A percentile compares a stretch with the other conserved stretches of the same genome.
Evolutionary conservation across 2,888 invertebrate species (phyloP).

Genomic region (Pollenia angustigena): DNA sequence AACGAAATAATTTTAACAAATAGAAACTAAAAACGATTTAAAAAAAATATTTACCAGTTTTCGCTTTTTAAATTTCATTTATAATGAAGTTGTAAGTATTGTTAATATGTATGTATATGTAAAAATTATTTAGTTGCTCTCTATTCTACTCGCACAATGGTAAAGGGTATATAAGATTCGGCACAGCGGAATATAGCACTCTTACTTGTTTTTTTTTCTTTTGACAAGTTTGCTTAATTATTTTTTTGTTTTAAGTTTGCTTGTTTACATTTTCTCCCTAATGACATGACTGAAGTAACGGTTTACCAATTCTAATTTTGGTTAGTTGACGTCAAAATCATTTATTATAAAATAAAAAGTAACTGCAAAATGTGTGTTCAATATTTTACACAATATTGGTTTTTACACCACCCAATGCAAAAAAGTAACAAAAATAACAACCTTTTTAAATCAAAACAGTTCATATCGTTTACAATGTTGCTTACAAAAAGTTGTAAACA

Average conservation of each 20-base stretch:
- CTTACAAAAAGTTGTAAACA: constrained; percentile 11
- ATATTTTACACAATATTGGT: constrained; percentile 14
- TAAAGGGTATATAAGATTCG: too few species aligned
- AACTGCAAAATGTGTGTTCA: not conserved
- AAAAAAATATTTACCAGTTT: too few species aligned
- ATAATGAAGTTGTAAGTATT: too few species aligned
- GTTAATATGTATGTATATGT: too few species aligned
- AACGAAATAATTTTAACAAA: too few species aligned
- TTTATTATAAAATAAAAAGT: constrained; percentile 8
- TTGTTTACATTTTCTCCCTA: constrained; percentile 21
- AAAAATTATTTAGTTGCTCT: too few species aligned
- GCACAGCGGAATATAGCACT: too few species aligned
- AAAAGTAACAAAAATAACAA: not conserved
- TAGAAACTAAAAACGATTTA: too few species aligned
- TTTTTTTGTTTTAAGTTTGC: constrained; percentile 6
- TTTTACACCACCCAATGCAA: constrained; percentile 1
- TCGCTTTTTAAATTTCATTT: too few species aligned
- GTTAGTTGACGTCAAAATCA: constrained; percentile 36
- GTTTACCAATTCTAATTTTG: constrained; percentile 30
- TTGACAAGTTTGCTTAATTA: constrained; percentile 6
- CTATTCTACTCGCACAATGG: too few species aligned
- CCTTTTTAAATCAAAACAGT: not conserved
- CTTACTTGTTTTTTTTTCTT: not conserved
- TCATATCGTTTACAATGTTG: not conserved
- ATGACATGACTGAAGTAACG: constrained; percentile 5